Evolutionary conservation across 2,888 invertebrate genomes (phyloP), one percentile per base, ranked within the genome.

Genomic region (Netelia fuscicornis): DNA sequence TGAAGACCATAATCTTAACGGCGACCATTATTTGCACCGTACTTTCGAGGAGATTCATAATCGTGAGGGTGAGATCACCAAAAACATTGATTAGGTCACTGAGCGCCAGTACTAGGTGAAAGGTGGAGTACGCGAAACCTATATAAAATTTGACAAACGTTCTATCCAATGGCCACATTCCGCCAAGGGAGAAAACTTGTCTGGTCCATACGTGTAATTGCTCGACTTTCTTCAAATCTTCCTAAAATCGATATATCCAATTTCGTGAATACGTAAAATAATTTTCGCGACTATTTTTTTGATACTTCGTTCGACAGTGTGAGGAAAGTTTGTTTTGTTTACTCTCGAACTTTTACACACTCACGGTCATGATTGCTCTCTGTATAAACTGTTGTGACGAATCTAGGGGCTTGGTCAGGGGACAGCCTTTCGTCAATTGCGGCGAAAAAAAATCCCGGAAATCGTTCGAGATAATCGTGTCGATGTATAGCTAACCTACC

Each of bases 21-120:
- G 84, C 76, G 20, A 88, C 80, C 83, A 86, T 88, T 2, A 86
- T 48, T 42, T 88, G 86, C 23, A 87, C 13, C 11, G 48, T 48
- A 13, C 11, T 48, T 20, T 58, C 58, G 17, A 58, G 17, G 6
- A 54, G 25, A 68, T 68, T 68, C 13, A 9, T 30, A 25, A 68
- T 54, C 30, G 44, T 68, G 6, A 52, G 25, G 0, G 48, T 11
- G 30, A 44, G 10, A 9, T 68, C 68, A 0, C 68, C 68, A 30
- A 68, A 68, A 52, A 68, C 52, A 17, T 20, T 30, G 13, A 25
- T 8, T 1, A 68, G 44, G n/a, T 68, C 17, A n/a, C 8, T n/a
- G n/a, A 52, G 8, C n/a, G 25, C 68, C 5, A 68, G 6, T 1
- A 13, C 5, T 6, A 25, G 2, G 52, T 68, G 23, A 9, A 10